Percentiles rank a stretch among this genome's conserved stretches.
phyloP scores from a whole-genome alignment of 2,113 vertebrate species.

The Pogonocichla stellata region DNA sequence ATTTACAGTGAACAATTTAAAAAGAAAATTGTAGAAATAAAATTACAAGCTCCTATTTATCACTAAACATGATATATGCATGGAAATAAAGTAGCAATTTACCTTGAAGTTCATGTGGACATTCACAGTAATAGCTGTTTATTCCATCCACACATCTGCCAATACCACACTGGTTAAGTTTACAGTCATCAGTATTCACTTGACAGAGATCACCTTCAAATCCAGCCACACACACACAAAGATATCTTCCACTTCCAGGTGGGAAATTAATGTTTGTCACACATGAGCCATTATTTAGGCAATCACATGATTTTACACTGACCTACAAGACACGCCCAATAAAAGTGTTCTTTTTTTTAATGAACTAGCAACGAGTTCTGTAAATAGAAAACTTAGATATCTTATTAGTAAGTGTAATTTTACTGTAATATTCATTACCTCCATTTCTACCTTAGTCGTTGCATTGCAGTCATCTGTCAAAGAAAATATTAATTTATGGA shows the following conservation, averaged over 20 bases:
- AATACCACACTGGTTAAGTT: conserved; percentile 80
- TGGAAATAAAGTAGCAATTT: conserved; percentile 5
- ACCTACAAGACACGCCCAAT: conserved; percentile 75
- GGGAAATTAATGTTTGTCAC: conserved; percentile 72
- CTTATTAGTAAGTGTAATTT: not conserved
- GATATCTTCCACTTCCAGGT: conserved; percentile 76
- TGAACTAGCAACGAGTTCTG: not conserved
- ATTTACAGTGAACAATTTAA: not conserved
- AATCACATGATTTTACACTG: conserved; percentile 80
- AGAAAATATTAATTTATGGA: conserved; percentile 74
- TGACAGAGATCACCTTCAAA: conserved; percentile 82
- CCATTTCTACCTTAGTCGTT: conserved; percentile 69
- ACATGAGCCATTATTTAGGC: conserved; percentile 84
- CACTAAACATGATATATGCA: not conserved
- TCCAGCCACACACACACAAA: conserved; percentile 80
- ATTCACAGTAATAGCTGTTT: conserved; percentile 83
- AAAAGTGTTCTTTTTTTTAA: conserved; percentile 6
- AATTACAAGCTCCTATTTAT: not conserved
- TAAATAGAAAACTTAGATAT: not conserved
- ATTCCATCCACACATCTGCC: conserved; percentile 80
- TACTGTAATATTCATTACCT: conserved; percentile 73
- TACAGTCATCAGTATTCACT: conserved; percentile 78
- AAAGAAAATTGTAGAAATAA: not conserved
- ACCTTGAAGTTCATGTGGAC: conserved; percentile 83
- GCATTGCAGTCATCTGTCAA: conserved; percentile 82